Evolutionary conservation across 2,797 vertebrate species (phyloP).

Genomic region (Acrocephalus scirpaceus): DNA sequence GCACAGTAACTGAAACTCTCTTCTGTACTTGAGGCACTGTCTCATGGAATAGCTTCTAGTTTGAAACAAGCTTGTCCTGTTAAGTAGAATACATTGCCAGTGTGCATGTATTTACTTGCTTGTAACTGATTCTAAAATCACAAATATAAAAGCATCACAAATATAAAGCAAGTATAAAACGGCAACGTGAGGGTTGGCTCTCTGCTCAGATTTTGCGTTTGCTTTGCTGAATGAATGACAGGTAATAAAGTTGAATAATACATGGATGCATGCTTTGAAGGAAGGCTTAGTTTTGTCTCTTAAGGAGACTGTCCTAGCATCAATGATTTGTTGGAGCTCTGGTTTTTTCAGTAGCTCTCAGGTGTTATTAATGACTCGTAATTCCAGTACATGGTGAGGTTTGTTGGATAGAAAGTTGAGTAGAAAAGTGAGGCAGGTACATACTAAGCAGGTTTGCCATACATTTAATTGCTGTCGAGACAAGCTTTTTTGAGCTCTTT

Average conservation of each 20-base stretch:
- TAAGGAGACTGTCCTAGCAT: not conserved
- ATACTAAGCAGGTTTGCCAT: not conserved
- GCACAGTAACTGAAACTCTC: not conserved
- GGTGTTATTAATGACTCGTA: rapidly evolving
- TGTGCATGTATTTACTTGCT: not conserved
- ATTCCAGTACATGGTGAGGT: rapidly evolving
- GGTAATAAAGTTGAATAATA: not conserved
- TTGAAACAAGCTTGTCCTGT: not conserved
- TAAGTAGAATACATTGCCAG: not conserved
- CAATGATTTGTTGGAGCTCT: not conserved
- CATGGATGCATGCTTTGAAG: not conserved
- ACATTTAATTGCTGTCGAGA: not conserved
- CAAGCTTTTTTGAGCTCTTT: not conserved
- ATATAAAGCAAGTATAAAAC: not conserved
- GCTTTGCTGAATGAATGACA: not conserved
- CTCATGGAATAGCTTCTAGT: not conserved
- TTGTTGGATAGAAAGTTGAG: not conserved
- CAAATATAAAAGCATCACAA: not conserved
- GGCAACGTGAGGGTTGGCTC: not conserved
- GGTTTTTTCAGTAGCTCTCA: not conserved
- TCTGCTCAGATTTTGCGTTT: not conserved
- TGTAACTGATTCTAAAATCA: not conserved
- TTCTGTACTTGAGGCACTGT: not conserved
- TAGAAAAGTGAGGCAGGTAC: not conserved
- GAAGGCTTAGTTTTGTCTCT: not conserved